Percentiles rank a stretch among this genome's conserved stretches.
Evolutionary conservation across 2,888 invertebrate genomes (phyloP).

Genomic region (Digitonthophagus gazella): DNA sequence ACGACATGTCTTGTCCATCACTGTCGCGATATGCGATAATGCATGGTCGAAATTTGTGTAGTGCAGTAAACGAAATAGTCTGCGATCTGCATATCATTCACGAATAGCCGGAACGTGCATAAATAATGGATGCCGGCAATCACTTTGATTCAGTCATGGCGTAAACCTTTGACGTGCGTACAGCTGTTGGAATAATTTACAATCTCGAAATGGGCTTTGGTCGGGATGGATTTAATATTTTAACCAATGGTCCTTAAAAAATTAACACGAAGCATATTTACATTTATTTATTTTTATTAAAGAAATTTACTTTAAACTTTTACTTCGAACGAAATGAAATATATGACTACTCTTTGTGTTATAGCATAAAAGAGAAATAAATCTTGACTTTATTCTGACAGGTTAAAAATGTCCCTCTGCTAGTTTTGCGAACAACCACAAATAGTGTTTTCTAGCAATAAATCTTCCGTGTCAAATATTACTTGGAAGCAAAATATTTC

Average conservation of each 20-base stretch:
- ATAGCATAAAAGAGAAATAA: neutral
- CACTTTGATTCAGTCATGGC: neutral
- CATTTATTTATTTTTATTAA: neutral
- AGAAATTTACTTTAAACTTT: neutral
- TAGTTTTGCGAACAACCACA: neutral
- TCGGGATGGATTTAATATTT: too few relatives aligned
- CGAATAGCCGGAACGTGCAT: neutral
- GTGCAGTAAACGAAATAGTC: neutral
- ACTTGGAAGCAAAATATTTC: neutral
- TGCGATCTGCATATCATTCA: neutral
- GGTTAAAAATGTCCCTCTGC: neutral
- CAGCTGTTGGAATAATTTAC: neutral
- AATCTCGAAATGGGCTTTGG: neutral
- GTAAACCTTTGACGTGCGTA: neutral
- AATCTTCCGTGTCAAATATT: neutral
- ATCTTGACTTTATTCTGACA: neutral
- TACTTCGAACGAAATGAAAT: neutral
- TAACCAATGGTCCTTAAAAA: neutral
- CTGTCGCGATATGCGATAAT: neutral
- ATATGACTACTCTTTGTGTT: neutral
- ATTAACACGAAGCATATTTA: neutral
- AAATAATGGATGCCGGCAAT: neutral
- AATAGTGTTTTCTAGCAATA: neutral
- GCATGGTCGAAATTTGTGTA: neutral
- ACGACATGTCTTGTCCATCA: neutral